These are phyloP conservation scores for Microcebus lehilahytsara DNA, from an alignment of 2,113 vertebrate species.

Conservation along the genomic window DNA sequence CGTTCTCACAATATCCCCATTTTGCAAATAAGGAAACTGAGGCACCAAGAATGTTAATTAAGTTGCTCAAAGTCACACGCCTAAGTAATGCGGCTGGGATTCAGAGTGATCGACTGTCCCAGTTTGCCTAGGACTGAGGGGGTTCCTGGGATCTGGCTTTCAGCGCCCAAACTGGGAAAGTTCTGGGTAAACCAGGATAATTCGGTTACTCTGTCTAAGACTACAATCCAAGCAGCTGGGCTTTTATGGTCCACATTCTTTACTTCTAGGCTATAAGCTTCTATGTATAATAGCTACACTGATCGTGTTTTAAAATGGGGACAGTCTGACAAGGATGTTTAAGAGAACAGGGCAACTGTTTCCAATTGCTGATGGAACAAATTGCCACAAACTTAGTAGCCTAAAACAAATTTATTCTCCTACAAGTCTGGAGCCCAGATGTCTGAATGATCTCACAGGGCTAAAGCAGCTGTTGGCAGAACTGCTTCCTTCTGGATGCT, in stretches of 20 bases:
- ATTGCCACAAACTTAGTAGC: not conserved
- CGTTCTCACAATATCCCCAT: not conserved
- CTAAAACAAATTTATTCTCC: not conserved
- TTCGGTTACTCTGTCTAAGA: not conserved
- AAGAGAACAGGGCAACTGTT: not conserved
- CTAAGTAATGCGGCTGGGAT: not conserved
- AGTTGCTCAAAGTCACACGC: not conserved
- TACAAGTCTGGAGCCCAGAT: not conserved
- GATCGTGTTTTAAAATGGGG: not conserved
- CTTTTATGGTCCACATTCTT: not conserved
- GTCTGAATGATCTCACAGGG: not conserved
- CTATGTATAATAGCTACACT: not conserved
- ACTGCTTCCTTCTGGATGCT: not conserved
- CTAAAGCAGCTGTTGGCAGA: not conserved
- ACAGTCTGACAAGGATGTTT: not conserved
- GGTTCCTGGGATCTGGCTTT: not conserved
- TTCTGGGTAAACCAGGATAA: not conserved
- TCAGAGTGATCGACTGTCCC: not conserved
- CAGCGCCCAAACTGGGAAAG: not conserved
- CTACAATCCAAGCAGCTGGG: not conserved
- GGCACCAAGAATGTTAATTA: not conserved
- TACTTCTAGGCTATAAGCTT: not conserved
- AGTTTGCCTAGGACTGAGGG: not conserved
- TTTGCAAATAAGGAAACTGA: constrained; percentile 19
- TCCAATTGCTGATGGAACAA: not conserved